A percentile compares a stretch with the other conserved stretches of the same genome.
These are phyloP conservation scores for Lasioglossum vierecki DNA, from an alignment of 2,888 invertebrate genomes.

Conservation along the genomic window DNA sequence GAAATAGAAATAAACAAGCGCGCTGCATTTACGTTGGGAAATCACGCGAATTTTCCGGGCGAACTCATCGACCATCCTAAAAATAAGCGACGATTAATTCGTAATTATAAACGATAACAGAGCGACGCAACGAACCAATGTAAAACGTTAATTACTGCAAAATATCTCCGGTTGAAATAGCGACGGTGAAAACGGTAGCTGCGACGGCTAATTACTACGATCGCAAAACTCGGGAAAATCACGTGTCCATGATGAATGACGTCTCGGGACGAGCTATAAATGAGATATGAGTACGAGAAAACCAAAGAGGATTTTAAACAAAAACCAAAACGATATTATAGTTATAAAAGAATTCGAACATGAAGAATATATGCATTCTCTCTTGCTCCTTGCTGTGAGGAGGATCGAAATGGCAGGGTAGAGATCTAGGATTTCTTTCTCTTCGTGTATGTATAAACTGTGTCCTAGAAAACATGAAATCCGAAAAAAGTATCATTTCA, in stretches of 20 bases:
- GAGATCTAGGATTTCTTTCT: slow-evolving; percentile 43
- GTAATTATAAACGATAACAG: not conserved
- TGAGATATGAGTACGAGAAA: not conserved
- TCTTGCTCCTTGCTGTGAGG: slow-evolving; percentile 55
- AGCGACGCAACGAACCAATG: slow-evolving; percentile 29
- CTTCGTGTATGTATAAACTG: slow-evolving; percentile 35
- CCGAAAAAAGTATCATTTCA: slow-evolving; percentile 42
- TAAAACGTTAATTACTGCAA: slow-evolving; percentile 33
- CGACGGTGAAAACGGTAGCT: slow-evolving; percentile 12
- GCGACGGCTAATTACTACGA: slow-evolving; percentile 32
- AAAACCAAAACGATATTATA: not conserved
- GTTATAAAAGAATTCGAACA: not conserved
- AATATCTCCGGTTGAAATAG: slow-evolving; percentile 5
- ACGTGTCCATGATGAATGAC: slow-evolving; percentile 17
- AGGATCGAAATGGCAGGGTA: slow-evolving; percentile 48
- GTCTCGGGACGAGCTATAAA: not conserved
- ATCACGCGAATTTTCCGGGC: not conserved
- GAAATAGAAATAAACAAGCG: not conserved
- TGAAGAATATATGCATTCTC: slow-evolving; percentile 46
- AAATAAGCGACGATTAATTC: slow-evolving; percentile 17
- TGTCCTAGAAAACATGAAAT: slow-evolving; percentile 52
- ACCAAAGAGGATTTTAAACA: not conserved
- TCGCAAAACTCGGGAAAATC: slow-evolving; percentile 28
- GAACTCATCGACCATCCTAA: slow-evolving; percentile 32
- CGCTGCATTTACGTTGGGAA: not conserved